Base-by-base conservation (phyloP, 2,888 invertebrate species). In the Nymphalis polychloros region DNA sequence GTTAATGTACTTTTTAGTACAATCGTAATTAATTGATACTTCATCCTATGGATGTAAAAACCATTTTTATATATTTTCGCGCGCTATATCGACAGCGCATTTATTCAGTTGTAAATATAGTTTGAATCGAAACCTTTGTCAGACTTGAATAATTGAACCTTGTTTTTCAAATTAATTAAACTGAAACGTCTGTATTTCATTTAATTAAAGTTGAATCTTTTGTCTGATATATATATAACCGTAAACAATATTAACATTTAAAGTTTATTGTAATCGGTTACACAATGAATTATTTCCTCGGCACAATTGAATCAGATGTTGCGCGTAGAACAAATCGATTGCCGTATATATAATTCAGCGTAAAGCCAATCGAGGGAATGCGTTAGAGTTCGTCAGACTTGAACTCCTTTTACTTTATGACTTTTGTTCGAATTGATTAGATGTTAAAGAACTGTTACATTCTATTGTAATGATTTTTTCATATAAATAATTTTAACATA, bases 221-320 rank as follows among this genome's bases (percentile, higher is more conserved):
- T 16, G 27, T 23, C 16, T 23, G 10, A 16, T 4, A 31, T 31
- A 31, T 31, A 31, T 23, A 16, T 52, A 52, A 23, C 23, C 20
- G 23, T 52, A 8, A 52, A 52, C 16, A 78, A 77, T 77, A 76
- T 59, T 60, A 65, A 41, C 74, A 47, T 62, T 62, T 62, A 20
- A 73, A 73, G 75, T 79, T 79, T 81, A 79, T 82, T 77, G 78
- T 75, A 66, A 72, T 19, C 53, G 74, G 80, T 87, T 83, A 75
- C 84, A 80, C 84, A 84, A 85, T 81, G 73, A 71, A 78, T 78
- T 79, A 81, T 81, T 79, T 77, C 72, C 78, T 76, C 74, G 74
- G 75, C 72, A 78, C 84, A 86, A 89, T 87, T 85, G 82, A 86
- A 88, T 89, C 84, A 84, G 80, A 83, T 79, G 86, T 85, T 85